Evolutionary conservation across 2,888 invertebrate species (phyloP).

Genomic region (Smittia sp.): DNA sequence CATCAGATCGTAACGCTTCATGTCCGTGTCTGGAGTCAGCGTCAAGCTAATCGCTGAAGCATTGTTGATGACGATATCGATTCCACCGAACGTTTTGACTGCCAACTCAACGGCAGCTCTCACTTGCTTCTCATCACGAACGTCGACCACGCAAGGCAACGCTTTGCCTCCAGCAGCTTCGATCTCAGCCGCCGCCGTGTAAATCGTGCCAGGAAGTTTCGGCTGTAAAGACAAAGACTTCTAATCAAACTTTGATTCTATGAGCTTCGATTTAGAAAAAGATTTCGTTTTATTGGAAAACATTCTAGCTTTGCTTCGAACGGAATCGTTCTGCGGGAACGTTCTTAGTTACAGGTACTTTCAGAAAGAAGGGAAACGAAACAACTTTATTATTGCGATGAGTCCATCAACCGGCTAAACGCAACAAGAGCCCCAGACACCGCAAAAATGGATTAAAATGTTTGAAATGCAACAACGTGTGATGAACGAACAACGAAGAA

Average conservation of each 20-base stretch:
- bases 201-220: constrained; percentile 70
- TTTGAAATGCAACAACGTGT: too few species aligned
- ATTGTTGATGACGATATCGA: constrained; percentile 73
- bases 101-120: constrained; percentile 64
- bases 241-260: neutral
- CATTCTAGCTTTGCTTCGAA: too few species aligned
- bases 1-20: constrained; percentile 98
- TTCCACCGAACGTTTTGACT: constrained; percentile 55
- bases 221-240: constrained; percentile 54
- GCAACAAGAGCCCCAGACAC: neutral
- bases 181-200: constrained; percentile 79
- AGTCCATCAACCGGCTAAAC: neutral
- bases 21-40: constrained; percentile 77
- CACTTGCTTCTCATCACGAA: constrained; percentile 72
- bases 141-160: constrained; percentile 78
- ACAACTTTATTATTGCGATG: neutral
- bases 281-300: too few species aligned
- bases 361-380: neutral
- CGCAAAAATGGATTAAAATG: neutral
- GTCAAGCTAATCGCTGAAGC: constrained; percentile 91
- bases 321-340: neutral
- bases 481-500: neutral
- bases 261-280: too few species aligned
- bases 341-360: constrained; percentile 8
- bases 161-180: constrained; percentile 78